Evolutionary conservation across 30 jellyfish, hydroid and myxozoan genomes (phyloP).

Genomic region (Clytia hemisphaerica): DNA sequence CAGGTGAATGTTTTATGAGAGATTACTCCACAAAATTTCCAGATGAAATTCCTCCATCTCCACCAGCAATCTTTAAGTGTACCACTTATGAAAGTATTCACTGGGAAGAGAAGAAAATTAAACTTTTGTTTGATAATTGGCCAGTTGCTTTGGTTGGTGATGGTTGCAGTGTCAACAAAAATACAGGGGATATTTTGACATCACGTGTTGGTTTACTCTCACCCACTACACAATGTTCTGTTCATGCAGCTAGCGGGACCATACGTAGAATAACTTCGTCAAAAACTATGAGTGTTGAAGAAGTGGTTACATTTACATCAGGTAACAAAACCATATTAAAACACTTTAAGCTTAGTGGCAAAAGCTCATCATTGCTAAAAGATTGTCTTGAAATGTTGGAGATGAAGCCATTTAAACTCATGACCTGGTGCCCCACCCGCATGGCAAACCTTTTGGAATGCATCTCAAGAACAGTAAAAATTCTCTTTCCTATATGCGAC

Average conservation of each 20-base stretch:
- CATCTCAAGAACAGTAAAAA: not conserved
- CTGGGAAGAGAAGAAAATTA: not conserved
- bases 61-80: not conserved
- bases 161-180: not conserved
- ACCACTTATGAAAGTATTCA: not conserved
- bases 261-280: too few relatives aligned
- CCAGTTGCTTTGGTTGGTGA: constrained; percentile 3
- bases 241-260: too few relatives aligned
- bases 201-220: not conserved
- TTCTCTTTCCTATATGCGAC: not conserved
- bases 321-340: too few relatives aligned
- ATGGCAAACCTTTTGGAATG: not conserved
- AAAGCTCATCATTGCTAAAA: not conserved
- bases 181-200: not conserved
- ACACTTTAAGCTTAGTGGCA: too few relatives aligned
- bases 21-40: too few relatives aligned
- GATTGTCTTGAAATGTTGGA: not conserved
- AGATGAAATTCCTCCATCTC: not conserved
- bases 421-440: not conserved
- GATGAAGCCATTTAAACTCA: not conserved
- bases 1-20: too few relatives aligned
- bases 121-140: not conserved
- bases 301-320: too few relatives aligned
- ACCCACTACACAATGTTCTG: not conserved
- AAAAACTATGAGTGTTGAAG: too few relatives aligned